Evolutionary conservation across 2,888 invertebrate genomes (phyloP).

Genomic region (Pristionchus maxplancki): DNA sequence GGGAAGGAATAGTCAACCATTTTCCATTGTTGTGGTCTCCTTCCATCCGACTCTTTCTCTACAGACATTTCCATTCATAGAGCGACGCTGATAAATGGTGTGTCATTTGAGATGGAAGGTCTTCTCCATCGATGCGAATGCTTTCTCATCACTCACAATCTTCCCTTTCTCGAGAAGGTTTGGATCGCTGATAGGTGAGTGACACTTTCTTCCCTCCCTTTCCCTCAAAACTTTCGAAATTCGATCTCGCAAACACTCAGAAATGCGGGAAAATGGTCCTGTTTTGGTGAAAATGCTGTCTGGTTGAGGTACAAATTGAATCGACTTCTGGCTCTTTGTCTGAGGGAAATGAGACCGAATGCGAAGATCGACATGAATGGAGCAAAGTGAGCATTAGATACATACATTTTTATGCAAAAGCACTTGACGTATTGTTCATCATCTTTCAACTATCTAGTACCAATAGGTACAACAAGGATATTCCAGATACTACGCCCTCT

Average conservation of each 20-base stretch:
- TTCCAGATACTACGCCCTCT: conserved; percentile 73
- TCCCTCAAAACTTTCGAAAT: not conserved
- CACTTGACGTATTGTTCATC: not conserved
- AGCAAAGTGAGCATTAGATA: conserved; percentile 53
- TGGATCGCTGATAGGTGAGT: conserved; percentile 75
- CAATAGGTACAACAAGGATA: no score
- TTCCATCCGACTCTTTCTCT: not conserved
- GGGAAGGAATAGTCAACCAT: not conserved
- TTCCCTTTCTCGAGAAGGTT: conserved; percentile 77
- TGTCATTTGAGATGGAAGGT: conserved; percentile 75
- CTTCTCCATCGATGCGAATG: conserved; percentile 77
- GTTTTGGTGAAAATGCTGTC: not conserved
- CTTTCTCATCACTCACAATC: conserved; percentile 73
- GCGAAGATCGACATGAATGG: conserved; percentile 76
- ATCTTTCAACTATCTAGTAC: not conserved
- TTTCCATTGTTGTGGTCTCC: not conserved
- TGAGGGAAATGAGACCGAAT: conserved; percentile 75
- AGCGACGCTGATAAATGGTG: not conserved
- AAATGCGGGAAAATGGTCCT: conserved; percentile 29
- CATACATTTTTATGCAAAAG: not conserved
- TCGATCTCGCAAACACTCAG: conserved; percentile 21
- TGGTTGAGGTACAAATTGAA: conserved; percentile 72
- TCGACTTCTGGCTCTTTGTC: conserved; percentile 73
- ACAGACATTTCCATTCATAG: not conserved
- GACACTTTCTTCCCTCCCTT: not conserved